Evolutionary conservation across 2,888 invertebrate species (phyloP), one percentile per base, ranked within the genome.

Genomic region (Cataglyphis albicans): DNA sequence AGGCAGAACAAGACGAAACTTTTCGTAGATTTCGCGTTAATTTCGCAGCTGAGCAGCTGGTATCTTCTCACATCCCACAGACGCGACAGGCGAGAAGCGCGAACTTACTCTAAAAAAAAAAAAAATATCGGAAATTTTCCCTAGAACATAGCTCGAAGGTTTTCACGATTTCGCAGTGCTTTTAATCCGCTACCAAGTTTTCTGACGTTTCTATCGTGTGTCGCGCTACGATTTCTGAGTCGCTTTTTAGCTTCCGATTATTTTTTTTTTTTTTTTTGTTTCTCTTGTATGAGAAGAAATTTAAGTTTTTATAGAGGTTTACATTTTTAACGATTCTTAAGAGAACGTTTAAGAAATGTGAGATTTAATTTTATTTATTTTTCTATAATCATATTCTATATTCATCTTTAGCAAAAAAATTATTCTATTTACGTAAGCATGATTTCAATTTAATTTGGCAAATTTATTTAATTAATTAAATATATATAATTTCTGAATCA

Each of bases 21-120:
- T 83, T 80, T 81, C 80, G 80, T 64, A 52, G 57, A 80, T 80
- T 80, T 80, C 72, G 70, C 80, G 63, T 83, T 83, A 70, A 83
- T 80, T 80, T 83, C 57, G n/a, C 68, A 80, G 35, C 32, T 25
- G 12, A 70, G 35, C 78, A 80, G 78, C 78, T 80, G 78, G 78
- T 80, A 35, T 61, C 78, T 80, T 80, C 78, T 70, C 78, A 78
- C 78, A 48, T 80, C 44, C 25, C 59, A 68, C 59, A 44, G 68
- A 59, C 41, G 52, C 25, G 41, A 15, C 10, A 44, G 25, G 9
- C 29, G 67, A 67, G 15, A 41, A 65, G 10, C 25, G 68, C 44
- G 21, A 70, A 80, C 70, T 70, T 80, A 44, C 38, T 25, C 35
- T 25, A 61, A 73, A 64, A 48, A 44, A 55, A 72, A 73, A 55